phyloP scores from a whole-genome alignment of 2,888 invertebrate species.

The Drosophila nr. medialis region DNA sequence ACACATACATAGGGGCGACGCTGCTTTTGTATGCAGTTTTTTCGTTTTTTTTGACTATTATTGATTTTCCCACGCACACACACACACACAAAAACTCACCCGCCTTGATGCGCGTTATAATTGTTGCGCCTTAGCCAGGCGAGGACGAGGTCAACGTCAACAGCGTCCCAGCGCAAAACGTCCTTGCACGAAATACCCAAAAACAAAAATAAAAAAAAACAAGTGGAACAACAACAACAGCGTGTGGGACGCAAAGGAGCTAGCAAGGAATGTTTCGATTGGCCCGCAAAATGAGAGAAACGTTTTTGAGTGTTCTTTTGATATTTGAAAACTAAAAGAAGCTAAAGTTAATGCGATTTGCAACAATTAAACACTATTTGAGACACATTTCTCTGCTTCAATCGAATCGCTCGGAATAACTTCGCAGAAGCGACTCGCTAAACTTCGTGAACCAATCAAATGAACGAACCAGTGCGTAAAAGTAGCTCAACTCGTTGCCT shows the following conservation, averaged over 20 bases:
- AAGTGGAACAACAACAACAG: conserved; percentile 28
- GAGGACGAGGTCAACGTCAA: conserved; percentile 51
- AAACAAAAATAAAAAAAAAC: conserved; percentile 12
- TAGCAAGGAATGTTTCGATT: background rate
- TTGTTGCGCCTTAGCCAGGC: conserved; percentile 71
- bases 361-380: conserved; percentile 50
- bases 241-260: conserved; percentile 1
- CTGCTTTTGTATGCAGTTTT: conserved; percentile 51
- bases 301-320: conserved; percentile 14
- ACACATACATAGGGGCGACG: conserved; percentile 24
- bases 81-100: conserved; percentile 37
- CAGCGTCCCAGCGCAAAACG: conserved; percentile 43
- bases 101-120: conserved; percentile 68
- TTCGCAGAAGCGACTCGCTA: conserved; percentile 17
- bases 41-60: conserved; percentile 44
- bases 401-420: conserved; percentile 11
- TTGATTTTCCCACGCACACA: conserved; percentile 66
- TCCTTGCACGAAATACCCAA: conserved; percentile 50
- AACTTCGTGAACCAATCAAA: conserved; percentile 1
- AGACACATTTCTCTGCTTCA: conserved; percentile 50
- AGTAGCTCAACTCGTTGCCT: conserved; percentile 7
- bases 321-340: conserved; percentile 31
- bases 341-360: conserved; percentile 51
- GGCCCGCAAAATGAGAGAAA: conserved; percentile 10
- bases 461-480: conserved; percentile 9